Percentiles rank a stretch among this genome's conserved stretches.
Evolutionary conservation across 2,888 invertebrate genomes (phyloP).

Genomic region (Calephelis perditalis): DNA sequence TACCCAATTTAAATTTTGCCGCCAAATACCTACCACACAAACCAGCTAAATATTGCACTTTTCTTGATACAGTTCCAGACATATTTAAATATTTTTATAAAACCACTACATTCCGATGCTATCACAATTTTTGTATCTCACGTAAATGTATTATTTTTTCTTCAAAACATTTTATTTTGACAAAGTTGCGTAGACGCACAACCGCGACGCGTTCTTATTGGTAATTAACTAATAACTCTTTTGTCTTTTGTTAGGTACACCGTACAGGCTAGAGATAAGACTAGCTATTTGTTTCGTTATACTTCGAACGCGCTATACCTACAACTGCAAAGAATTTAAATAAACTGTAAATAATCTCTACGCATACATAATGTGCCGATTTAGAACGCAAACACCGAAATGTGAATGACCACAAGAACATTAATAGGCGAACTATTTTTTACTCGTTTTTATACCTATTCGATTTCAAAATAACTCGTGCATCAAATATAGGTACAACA

Average conservation of each 20-base stretch:
- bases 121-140: not conserved
- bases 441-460: too few relatives aligned
- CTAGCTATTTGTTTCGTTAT: too few relatives aligned
- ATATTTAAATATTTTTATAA: not conserved
- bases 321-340: constrained; percentile 1
- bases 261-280: too few relatives aligned
- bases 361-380: not conserved
- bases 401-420: too few relatives aligned
- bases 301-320: too few relatives aligned
- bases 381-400: not conserved
- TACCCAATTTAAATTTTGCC: constrained; percentile 34
- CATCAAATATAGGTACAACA: too few relatives aligned
- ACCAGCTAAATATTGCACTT: constrained; percentile 66
- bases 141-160: not conserved
- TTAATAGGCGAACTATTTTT: too few relatives aligned
- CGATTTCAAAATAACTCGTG: too few relatives aligned
- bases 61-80: constrained; percentile 39
- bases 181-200: too few relatives aligned
- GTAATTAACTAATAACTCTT: too few relatives aligned
- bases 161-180: not conserved
- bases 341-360: constrained; percentile 12
- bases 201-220: too few relatives aligned
- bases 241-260: too few relatives aligned
- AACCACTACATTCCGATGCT: not conserved
- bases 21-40: constrained; percentile 57